Evolutionary conservation across 2,797 vertebrate genomes (phyloP).

Genomic region (Austrolebias charrua): DNA sequence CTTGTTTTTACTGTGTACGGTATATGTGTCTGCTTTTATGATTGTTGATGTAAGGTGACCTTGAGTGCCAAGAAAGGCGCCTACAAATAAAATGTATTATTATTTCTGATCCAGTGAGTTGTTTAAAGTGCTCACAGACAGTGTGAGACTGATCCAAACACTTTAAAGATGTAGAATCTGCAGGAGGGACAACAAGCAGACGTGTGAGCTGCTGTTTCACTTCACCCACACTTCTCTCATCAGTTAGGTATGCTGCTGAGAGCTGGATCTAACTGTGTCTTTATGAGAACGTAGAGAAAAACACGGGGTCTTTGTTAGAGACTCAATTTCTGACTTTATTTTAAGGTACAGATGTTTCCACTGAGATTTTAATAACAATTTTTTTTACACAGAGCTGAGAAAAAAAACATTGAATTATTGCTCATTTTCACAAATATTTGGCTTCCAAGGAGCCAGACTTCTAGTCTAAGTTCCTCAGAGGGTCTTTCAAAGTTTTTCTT

Average conservation of each 20-base stretch:
- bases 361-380: background rate
- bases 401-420: background rate
- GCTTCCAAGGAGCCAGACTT: background rate
- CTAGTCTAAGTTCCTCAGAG: too few relatives aligned
- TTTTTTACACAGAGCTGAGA: background rate
- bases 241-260: conserved; percentile 61
- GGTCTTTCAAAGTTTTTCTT: too few relatives aligned
- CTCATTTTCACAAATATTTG: background rate
- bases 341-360: background rate
- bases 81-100: too few relatives aligned
- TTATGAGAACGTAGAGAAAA: conserved; percentile 14
- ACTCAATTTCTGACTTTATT: background rate
- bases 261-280: conserved; percentile 17
- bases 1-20: too few relatives aligned
- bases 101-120: background rate
- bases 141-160: conserved; percentile 25
- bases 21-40: too few relatives aligned
- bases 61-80: too few relatives aligned
- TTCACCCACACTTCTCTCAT: conserved; percentile 59
- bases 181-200: conserved; percentile 41
- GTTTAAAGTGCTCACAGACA: too few relatives aligned
- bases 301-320: background rate
- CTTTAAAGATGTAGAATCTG: background rate
- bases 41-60: too few relatives aligned
- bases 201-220: conserved; percentile 30